Evolutionary conservation across 2,113 vertebrate species (phyloP).

Genomic region (Orcinus orca): DNA sequence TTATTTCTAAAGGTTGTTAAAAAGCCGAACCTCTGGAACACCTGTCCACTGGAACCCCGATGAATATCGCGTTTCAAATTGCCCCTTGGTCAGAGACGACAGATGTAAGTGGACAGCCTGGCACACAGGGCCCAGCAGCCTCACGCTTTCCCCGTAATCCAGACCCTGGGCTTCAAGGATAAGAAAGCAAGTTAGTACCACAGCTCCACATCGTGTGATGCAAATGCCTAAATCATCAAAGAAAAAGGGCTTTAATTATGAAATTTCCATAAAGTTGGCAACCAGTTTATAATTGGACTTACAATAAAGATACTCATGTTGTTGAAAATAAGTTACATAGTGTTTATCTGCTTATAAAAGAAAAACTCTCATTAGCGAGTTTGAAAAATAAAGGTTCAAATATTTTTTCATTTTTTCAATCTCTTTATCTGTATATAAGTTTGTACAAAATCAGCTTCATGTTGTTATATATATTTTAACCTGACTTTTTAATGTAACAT

Average conservation of each 20-base stretch:
- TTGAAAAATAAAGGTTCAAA: neutral
- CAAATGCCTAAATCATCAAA: neutral
- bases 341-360: neutral
- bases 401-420: neutral
- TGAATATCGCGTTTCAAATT: slow-evolving; percentile 76
- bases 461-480: neutral
- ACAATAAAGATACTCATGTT: neutral
- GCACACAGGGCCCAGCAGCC: slow-evolving; percentile 83
- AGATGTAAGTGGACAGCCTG: slow-evolving; percentile 79
- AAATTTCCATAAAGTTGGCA: neutral
- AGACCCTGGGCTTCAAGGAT: slow-evolving; percentile 74
- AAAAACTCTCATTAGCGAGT: neutral
- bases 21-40: slow-evolving; percentile 80
- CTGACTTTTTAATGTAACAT: neutral
- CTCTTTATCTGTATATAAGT: neutral
- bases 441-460: neutral
- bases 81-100: slow-evolving; percentile 71
- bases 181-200: neutral
- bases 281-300: neutral
- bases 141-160: slow-evolving; percentile 81
- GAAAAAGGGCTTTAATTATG: neutral
- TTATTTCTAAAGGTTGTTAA: neutral
- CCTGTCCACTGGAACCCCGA: slow-evolving; percentile 83
- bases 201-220: too few relatives aligned
- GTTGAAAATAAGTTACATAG: neutral